Percentiles rank a stretch among this genome's conserved stretches.
phyloP scores from a whole-genome alignment of 2,113 vertebrate species.

The Carettochelys insculpta region DNA sequence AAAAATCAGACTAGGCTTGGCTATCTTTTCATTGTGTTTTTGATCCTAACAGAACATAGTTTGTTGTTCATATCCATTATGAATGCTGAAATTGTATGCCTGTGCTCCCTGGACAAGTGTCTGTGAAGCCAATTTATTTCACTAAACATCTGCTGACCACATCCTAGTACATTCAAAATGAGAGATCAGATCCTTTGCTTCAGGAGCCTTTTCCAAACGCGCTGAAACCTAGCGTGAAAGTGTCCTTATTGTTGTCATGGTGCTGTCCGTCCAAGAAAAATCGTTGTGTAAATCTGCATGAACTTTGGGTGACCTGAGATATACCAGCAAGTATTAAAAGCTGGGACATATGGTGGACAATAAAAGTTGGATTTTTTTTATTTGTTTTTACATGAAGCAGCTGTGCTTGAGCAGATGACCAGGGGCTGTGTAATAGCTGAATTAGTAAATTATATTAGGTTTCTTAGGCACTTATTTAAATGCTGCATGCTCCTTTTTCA shows the following conservation, averaged over 20 bases:
- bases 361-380: conserved; percentile 69
- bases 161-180: neutral
- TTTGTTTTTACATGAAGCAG: conserved; percentile 77
- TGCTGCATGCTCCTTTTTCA: conserved; percentile 72
- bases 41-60: neutral
- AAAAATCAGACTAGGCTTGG: neutral
- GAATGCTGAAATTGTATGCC: neutral
- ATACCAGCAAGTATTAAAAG: conserved; percentile 62
- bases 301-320: conserved; percentile 77
- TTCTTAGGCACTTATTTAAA: conserved; percentile 75
- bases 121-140: neutral
- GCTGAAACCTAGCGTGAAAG: neutral
- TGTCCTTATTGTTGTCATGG: neutral
- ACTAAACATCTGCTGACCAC: neutral
- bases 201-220: accelerated
- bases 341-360: conserved; percentile 79
- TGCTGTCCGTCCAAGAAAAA: conserved; percentile 30
- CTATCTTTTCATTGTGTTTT: neutral
- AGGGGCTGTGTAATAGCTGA: conserved; percentile 75
- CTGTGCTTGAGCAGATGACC: conserved; percentile 78
- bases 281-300: conserved; percentile 61
- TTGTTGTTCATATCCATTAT: neutral
- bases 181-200: neutral
- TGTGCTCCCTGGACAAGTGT: neutral
- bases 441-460: conserved; percentile 77